Conservation (phyloP, 2,797 vertebrate species). For the Centroberyx gerrardi region DNA sequence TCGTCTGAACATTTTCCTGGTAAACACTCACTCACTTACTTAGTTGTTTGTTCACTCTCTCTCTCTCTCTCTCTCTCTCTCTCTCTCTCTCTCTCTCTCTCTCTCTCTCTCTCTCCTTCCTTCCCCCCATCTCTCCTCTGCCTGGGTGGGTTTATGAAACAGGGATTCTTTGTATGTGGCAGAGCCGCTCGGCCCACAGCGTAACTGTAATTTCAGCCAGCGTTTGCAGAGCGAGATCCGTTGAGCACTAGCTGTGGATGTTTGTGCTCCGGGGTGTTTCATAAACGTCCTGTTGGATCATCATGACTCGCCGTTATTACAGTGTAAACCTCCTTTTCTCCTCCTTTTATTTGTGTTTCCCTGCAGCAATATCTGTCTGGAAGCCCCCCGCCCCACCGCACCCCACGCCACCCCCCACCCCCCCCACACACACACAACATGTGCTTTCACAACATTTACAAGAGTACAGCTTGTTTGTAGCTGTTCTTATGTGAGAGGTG, state of each 20-base stretch:
- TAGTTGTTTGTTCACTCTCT: constrained; percentile 60
- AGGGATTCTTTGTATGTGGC: constrained; percentile 81
- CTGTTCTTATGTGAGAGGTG: not conserved
- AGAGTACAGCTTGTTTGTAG: not conserved
- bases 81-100: constrained; percentile 6
- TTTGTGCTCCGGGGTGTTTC: constrained; percentile 55
- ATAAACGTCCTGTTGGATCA: constrained; percentile 45
- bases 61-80: not conserved
- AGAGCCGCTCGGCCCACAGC: constrained; percentile 59
- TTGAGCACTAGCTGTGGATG: constrained; percentile 18
- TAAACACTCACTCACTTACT: constrained; percentile 49
- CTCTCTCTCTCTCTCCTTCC: constrained; percentile 2
- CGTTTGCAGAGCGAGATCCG: constrained; percentile 9
- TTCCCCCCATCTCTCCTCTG: constrained; percentile 52
- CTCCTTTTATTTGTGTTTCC: constrained; percentile 12
- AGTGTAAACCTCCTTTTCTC: constrained; percentile 21
- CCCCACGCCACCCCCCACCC: not conserved
- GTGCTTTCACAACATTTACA: not conserved
- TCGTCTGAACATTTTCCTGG: constrained; percentile 36
- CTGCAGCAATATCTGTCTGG: constrained; percentile 36
- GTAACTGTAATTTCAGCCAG: constrained; percentile 66
- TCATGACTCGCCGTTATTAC: constrained; percentile 49
- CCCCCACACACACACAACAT: not conserved
- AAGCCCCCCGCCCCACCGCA: not conserved
- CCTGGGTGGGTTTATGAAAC: constrained; percentile 76